A percentile compares a stretch with the other conserved stretches of the same genome.
Conservation (phyloP, 2,888 invertebrate species). For the Plebejus melissa region DNA sequence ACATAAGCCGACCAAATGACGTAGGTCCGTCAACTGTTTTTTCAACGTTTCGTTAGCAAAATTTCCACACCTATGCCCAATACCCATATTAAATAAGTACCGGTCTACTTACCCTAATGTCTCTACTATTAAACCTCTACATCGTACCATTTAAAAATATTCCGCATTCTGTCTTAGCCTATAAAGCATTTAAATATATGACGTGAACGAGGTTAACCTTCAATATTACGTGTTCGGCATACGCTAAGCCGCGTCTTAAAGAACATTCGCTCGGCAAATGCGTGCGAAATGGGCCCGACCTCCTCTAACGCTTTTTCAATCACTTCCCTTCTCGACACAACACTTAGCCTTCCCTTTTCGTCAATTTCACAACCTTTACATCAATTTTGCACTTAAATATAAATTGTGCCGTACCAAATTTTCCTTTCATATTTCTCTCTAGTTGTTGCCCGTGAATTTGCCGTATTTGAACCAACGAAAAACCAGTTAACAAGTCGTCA, state of each 20-base stretch:
- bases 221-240: constrained; percentile 72
- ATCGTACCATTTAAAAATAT: constrained; percentile 33
- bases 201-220: constrained; percentile 58
- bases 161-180: background rate
- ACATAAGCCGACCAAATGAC: too few species aligned
- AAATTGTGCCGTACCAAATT: constrained; percentile 41
- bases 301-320: constrained; percentile 62
- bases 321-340: constrained; percentile 59
- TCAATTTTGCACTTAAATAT: constrained; percentile 72
- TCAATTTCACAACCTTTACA: constrained; percentile 75
- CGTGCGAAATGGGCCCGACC: constrained; percentile 70
- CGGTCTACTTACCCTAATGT: background rate
- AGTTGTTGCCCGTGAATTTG: background rate
- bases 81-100: too few species aligned
- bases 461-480: background rate
- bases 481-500: background rate
- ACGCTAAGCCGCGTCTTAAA: constrained; percentile 69
- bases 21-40: too few species aligned
- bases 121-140: background rate
- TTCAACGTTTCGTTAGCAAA: too few species aligned
- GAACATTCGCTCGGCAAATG: constrained; percentile 74
- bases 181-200: constrained; percentile 19
- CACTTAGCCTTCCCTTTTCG: constrained; percentile 77
- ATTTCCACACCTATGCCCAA: too few species aligned
- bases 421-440: constrained; percentile 13